phyloP scores from a whole-genome alignment of 2,797 vertebrate species.

The Argyrosomus regius region DNA sequence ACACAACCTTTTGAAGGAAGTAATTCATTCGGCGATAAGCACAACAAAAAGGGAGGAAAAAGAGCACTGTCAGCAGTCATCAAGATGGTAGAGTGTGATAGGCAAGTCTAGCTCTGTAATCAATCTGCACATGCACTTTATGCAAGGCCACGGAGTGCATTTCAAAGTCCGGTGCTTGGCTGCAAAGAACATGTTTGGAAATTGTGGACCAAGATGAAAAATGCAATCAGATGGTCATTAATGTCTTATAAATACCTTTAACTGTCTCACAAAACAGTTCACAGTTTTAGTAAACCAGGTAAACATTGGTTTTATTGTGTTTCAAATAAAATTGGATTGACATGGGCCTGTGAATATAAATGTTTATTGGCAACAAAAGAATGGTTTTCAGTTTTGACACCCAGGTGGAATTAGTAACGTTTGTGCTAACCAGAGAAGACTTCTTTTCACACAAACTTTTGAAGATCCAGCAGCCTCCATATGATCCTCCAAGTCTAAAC shows the following conservation, averaged over 20 bases:
- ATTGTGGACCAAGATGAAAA: background rate
- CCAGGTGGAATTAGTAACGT: background rate
- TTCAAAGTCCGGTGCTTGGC: constrained; percentile 42
- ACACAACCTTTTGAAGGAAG: constrained; percentile 65
- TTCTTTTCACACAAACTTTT: background rate
- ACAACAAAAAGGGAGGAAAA: constrained; percentile 56
- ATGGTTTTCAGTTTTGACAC: background rate
- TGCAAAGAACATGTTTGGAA: background rate
- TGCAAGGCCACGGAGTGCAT: constrained; percentile 51
- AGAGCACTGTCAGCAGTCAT: constrained; percentile 70
- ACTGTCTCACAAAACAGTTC: background rate
- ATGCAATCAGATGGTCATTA: background rate
- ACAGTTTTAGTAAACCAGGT: background rate
- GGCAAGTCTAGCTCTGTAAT: constrained; percentile 61
- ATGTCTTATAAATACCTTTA: background rate
- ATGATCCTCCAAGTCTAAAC: background rate
- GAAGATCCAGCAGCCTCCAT: background rate
- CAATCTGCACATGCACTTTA: constrained; percentile 59
- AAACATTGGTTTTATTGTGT: background rate
- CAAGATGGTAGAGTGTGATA: constrained; percentile 66
- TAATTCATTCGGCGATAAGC: constrained; percentile 66
- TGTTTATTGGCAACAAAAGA: background rate
- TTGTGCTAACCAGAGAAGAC: background rate
- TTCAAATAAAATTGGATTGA: background rate
- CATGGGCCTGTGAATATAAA: background rate